Conservation (phyloP, 2,797 vertebrate species). For the Chromis chromis region DNA sequence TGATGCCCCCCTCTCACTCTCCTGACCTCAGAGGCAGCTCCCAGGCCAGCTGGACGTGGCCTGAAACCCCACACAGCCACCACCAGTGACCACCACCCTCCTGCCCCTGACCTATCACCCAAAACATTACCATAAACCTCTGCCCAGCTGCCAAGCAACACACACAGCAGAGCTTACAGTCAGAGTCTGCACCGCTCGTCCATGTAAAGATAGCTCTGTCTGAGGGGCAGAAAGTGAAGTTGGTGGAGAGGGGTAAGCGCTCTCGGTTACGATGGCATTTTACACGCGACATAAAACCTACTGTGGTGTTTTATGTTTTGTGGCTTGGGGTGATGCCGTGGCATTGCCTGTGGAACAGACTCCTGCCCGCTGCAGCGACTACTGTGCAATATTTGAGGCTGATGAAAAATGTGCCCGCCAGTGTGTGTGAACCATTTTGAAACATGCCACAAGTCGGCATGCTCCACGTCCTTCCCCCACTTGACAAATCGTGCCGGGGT, state of each 20-base stretch:
- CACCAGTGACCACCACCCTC: constrained; percentile 67
- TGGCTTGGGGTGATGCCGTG: constrained; percentile 77
- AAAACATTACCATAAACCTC: constrained; percentile 81
- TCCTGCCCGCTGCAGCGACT: constrained; percentile 62
- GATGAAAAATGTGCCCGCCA: constrained; percentile 64
- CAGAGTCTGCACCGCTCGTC: constrained; percentile 37
- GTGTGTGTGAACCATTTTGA: constrained; percentile 60
- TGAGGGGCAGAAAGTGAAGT: constrained; percentile 58
- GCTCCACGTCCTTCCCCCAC: constrained; percentile 45
- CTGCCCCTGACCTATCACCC: constrained; percentile 79
- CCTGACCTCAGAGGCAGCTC: constrained; percentile 74
- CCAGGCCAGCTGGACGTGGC: constrained; percentile 70
- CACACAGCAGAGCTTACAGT: constrained; percentile 63
- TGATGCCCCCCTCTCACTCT: constrained; percentile 64
- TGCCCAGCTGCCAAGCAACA: constrained; percentile 73
- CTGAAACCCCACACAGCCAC: constrained; percentile 75
- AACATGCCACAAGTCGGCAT: constrained; percentile 61
- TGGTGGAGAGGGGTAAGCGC: constrained; percentile 48
- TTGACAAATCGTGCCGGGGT: constrained; percentile 60
- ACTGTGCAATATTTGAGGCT: constrained; percentile 67
- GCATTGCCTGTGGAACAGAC: constrained; percentile 67
- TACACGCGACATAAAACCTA: constrained; percentile 76
- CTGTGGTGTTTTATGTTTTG: constrained; percentile 80
- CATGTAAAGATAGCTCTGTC: constrained; percentile 79
- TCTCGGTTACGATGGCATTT: constrained; percentile 75